Evolutionary conservation across 2,113 vertebrate species (phyloP).

Genomic region (Scolopax mira): DNA sequence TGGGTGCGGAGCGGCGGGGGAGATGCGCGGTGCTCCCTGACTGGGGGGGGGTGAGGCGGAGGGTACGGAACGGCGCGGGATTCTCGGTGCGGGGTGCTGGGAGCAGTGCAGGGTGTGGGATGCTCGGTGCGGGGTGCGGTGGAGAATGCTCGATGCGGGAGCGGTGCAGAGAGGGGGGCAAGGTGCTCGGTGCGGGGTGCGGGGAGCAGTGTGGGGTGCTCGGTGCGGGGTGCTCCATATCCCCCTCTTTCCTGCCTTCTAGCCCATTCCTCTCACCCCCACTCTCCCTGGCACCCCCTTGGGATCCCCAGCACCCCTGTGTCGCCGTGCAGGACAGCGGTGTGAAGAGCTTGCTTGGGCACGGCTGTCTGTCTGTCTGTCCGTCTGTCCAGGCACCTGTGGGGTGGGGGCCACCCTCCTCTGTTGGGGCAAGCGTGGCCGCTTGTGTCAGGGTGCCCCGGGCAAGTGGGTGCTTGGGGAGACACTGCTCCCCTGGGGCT

Average conservation of each 20-base stretch:
- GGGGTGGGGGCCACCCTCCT: accelerated
- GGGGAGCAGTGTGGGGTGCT: neutral
- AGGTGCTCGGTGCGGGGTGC: neutral
- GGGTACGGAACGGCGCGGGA: neutral
- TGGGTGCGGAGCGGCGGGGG: no score
- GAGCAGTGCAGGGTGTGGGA: no score
- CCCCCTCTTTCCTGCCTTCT: no score
- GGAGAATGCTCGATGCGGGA: no score
- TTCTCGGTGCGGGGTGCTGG: no score
- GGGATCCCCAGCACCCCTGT: neutral
- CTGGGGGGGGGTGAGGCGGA: no score
- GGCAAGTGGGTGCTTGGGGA: neutral
- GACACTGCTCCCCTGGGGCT: accelerated
- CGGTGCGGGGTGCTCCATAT: neutral
- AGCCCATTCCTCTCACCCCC: accelerated
- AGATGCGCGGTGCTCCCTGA: neutral
- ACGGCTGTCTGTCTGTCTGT: neutral
- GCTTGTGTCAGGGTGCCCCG: accelerated
- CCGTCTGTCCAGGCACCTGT: neutral
- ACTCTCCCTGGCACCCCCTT: neutral
- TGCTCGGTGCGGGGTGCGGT: no score
- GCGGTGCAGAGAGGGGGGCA: no score
- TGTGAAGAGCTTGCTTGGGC: accelerated
- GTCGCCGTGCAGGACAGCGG: accelerated
- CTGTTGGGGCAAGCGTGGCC: accelerated